Base-by-base conservation (phyloP, 1,140 invertebrate species). In the Drosophila ohnishii region DNA sequence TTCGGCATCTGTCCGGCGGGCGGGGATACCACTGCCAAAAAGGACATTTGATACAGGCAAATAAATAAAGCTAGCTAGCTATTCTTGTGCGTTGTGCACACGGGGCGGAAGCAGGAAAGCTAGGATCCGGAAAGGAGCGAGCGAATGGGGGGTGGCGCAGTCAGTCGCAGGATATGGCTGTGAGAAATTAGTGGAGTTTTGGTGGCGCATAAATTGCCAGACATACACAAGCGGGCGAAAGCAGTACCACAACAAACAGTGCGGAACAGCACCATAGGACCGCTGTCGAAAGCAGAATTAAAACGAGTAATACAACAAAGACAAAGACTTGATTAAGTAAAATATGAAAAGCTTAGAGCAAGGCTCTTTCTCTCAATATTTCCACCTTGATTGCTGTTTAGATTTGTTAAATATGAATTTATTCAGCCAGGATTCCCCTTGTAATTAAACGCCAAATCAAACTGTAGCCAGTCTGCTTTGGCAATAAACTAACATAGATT, bases 121-220 rank as follows among this genome's bases (percentile, higher is more conserved):
- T 61, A 37, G 60, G 28, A 63, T 25, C 62, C 50, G 40, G 67
- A 47, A 47, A 35, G n/a, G 50, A 35, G 50, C 25, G 50, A 40
- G 50, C 25, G 42, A 51, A 28, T 50, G 48, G 42, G n/a, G n/a
- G 19, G 28, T 7, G 39, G 60, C 48, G 25, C 34, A 72, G 53
- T 48, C 50, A 53, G 51, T 57, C 28, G 50, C 70, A 61, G 67
- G 59, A 50, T 44, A 22, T 50, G 48, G 35, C 51, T 62, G 62
- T 71, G 72, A 62, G 78, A 87, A 87, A 88, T 88, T 87, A 83
- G 83, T 87, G 80, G 72, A 87, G 84, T 83, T 86, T 73, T 73
- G 81, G 81, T 80, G 77, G 60, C 64, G 73, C 64, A 87, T 86
- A 87, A 87, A 87, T 86, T 82, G 62, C 42, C 60, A 55, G 47